Percentiles rank a stretch among this genome's conserved stretches.
Evolutionary conservation across 1,140 invertebrate genomes (phyloP).

Genomic region (Apis mellifera): Amel_HAv3.1 CM009941.2:11943001-11943500

Average conservation of each 20-base stretch:
- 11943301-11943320: constrained; percentile 18
- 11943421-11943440: constrained; percentile 58
- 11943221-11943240: background rate
- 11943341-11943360: background rate
- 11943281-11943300: background rate
- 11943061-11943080: constrained; percentile 76
- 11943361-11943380: constrained; percentile 14
- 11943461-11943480: constrained; percentile 49
- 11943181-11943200: background rate
- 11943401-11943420: constrained; percentile 1
- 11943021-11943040: constrained; percentile 73
- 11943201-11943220: constrained; percentile 25
- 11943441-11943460: constrained; percentile 66
- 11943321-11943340: constrained; percentile 12
- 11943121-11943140: background rate
- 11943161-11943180: background rate
- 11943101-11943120: background rate
- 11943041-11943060: constrained; percentile 72
- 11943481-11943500: constrained; percentile 40
- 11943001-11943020: constrained; percentile 77
- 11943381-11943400: background rate
- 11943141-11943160: too few relatives aligned
- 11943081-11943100: constrained; percentile 66
- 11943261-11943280: constrained; percentile 17
- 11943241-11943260: background rate